Conservation (phyloP, 2,888 invertebrate species). For the Gnatocerus cornutus region DNA sequence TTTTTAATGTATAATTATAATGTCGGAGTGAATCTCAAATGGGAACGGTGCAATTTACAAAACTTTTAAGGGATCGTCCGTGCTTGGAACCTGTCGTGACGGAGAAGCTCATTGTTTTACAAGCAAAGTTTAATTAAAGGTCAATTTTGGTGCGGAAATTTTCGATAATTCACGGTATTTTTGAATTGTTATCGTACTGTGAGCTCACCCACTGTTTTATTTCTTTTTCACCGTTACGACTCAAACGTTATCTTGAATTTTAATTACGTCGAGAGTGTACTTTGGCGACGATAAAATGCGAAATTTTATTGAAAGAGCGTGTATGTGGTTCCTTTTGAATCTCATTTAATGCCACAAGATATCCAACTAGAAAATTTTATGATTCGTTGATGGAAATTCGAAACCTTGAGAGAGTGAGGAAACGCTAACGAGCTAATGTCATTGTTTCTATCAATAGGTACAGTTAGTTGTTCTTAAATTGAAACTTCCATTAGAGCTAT, state of each 20-base stretch:
- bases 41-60: slow-evolving; percentile 4
- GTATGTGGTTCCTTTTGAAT: no score
- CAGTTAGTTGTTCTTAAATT: no score
- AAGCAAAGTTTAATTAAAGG: slow-evolving; percentile 9
- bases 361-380: no score
- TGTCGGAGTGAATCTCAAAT: slow-evolving; percentile 28
- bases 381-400: no score
- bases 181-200: background rate
- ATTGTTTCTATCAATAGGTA: no score
- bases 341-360: no score
- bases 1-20: slow-evolving; percentile 39
- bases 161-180: background rate
- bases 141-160: no score
- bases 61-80: slow-evolving; percentile 1
- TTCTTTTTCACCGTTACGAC: background rate
- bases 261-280: background rate
- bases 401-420: no score
- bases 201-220: background rate
- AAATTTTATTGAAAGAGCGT: background rate
- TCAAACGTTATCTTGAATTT: background rate
- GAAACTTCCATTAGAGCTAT: no score
- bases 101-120: slow-evolving; percentile 1
- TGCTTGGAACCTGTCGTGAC: background rate
- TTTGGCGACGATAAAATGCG: background rate
- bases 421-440: no score